phyloP scores from a whole-genome alignment of 2,113 vertebrate genomes.

The Protobothrops flavoviridis region DNA sequence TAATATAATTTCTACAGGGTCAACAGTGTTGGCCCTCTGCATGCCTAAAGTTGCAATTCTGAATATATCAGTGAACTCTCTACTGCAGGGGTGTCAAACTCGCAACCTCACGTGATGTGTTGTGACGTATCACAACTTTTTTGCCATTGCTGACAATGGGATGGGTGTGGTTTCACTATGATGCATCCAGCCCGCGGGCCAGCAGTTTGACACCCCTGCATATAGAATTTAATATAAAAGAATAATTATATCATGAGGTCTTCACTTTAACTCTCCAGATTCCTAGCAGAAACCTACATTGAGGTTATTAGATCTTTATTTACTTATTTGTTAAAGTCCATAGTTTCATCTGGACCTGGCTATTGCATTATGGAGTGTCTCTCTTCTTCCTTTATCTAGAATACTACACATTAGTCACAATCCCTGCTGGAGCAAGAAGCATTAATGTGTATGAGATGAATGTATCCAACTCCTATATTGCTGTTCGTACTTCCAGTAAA shows the following conservation, averaged over 20 bases:
- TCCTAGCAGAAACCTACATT: neutral
- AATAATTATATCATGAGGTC: neutral
- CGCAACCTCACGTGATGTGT: no score
- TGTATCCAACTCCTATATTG: constrained; percentile 81
- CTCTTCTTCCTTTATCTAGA: constrained; percentile 62
- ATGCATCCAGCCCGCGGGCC: no score
- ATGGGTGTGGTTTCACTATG: no score
- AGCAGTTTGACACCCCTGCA: no score
- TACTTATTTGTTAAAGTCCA: neutral
- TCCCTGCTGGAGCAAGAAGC: constrained; percentile 81
- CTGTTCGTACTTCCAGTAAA: constrained; percentile 73
- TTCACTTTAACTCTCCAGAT: neutral
- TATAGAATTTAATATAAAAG: neutral
- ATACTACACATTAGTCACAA: constrained; percentile 78
- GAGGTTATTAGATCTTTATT: neutral
- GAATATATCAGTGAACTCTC: neutral
- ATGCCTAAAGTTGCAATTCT: neutral
- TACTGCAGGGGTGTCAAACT: neutral
- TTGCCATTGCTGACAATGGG: no score
- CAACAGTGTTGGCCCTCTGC: neutral
- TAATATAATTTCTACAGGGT: neutral
- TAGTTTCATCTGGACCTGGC: neutral
- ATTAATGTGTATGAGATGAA: constrained; percentile 80
- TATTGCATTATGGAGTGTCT: neutral
- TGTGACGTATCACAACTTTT: no score